Conservation (phyloP, 30 jellyfish, hydroid and myxozoan species). For the Morbakka virulenta region DNA sequence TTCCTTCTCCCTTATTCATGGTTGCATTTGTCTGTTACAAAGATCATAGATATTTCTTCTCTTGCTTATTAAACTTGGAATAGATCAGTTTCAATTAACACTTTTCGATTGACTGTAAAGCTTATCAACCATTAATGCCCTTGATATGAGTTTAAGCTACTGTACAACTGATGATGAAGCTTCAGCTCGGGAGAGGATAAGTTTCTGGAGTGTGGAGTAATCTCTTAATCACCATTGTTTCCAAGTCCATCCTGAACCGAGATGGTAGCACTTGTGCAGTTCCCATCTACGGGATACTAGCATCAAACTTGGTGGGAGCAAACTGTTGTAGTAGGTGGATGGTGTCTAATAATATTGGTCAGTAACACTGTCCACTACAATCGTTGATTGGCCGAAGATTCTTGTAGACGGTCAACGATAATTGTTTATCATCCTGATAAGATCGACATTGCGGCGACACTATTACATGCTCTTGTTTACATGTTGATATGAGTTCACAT, state of each 20-base stretch:
- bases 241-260: background rate
- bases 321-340: background rate
- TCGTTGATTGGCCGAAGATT: background rate
- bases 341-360: background rate
- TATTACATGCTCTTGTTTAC: background rate
- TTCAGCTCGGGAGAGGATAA: no score
- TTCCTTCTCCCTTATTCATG: no score
- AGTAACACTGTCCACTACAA: background rate
- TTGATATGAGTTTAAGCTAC: no score
- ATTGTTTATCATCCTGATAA: background rate
- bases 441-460: background rate
- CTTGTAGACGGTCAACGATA: background rate
- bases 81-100: no score
- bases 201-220: background rate
- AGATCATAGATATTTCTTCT: no score
- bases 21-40: no score
- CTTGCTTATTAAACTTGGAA: no score
- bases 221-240: background rate
- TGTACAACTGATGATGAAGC: no score
- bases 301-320: background rate
- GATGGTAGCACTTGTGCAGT: no score
- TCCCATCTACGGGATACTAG: background rate
- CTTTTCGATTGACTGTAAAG: no score
- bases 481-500: background rate
- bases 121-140: no score